phyloP scores from a whole-genome alignment of 2,113 vertebrate genomes.

The Eulacestoma nigropectus region DNA sequence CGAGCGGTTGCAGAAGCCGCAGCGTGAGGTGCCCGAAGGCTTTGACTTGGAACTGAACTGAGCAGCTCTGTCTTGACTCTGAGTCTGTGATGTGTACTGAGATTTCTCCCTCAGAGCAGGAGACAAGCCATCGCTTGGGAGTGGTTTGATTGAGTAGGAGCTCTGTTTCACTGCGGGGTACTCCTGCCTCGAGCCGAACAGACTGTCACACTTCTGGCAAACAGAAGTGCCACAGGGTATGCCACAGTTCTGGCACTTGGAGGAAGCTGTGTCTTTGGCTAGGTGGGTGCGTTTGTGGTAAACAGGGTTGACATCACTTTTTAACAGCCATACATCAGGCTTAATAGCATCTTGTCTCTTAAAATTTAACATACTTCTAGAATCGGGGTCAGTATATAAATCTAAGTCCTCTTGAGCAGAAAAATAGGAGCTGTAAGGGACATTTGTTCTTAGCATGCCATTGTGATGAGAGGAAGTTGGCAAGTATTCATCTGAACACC shows the following conservation, averaged over 20 bases:
- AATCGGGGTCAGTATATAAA: slow-evolving; percentile 89
- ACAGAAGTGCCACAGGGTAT: slow-evolving; percentile 78
- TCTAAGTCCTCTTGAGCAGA: slow-evolving; percentile 91
- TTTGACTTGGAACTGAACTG: slow-evolving; percentile 71
- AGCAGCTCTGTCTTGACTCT: slow-evolving; percentile 82
- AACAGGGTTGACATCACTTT: slow-evolving; percentile 65
- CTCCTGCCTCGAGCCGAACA: slow-evolving; percentile 63
- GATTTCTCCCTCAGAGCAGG: slow-evolving; percentile 68
- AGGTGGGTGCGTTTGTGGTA: slow-evolving; percentile 78
- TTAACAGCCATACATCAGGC: slow-evolving; percentile 71
- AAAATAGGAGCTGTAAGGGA: slow-evolving; percentile 81
- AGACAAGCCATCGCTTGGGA: slow-evolving; percentile 61
- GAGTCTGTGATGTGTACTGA: slow-evolving; percentile 72
- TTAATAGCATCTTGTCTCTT: slow-evolving; percentile 77
- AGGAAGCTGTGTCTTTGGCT: slow-evolving; percentile 75
- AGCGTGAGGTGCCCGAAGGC: slow-evolving; percentile 79
- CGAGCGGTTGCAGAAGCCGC: slow-evolving; percentile 92
- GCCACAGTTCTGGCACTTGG: slow-evolving; percentile 92
- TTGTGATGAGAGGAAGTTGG: slow-evolving; percentile 78
- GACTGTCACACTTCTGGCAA: slow-evolving; percentile 87
- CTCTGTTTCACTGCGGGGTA: slow-evolving; percentile 72
- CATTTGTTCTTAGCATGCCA: slow-evolving; percentile 70
- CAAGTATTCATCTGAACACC: slow-evolving; percentile 82
- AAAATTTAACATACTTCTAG: slow-evolving; percentile 76
- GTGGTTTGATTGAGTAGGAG: slow-evolving; percentile 67